Evolutionary conservation across 2,797 vertebrate species (phyloP), one percentile per base, ranked within the genome.

Genomic region (Etheostoma perlongum): DNA sequence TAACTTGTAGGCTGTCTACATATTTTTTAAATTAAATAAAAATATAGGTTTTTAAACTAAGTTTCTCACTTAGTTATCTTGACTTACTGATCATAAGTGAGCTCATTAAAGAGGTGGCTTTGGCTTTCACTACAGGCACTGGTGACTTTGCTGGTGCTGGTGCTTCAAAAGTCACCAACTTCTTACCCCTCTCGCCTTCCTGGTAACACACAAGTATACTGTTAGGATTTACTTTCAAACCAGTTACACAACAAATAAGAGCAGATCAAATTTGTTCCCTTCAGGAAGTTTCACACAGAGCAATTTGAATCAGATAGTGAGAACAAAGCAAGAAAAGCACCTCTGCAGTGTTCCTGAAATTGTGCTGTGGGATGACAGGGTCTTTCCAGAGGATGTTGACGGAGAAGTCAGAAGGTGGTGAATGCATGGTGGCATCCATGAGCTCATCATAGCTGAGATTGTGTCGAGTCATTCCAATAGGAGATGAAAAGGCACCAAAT

Each of bases 61-160:
- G 12, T 25, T 16, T 21, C 3, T 51, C 5, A 16, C 14, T 19
- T 53, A 7, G 1, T 71, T 77, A 72, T 33, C 1, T 46, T 54
- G 19, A 90, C 97, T 98, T 97, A 99, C 98, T 98, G 92, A 94
- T 96, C 90, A 97, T 96, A 44, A 99, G 94, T 51, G 98, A 96
- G 90, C 66, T 98, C 97, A 98, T 96, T 90, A 99, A 95, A 66
- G 93, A 89, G 1, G 93, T 94, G 54, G 95, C 95, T 92, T 95
- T 95, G 65, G 94, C 88, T 92, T 95, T 96, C 67, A 95, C 92
- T 58, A 93, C 91, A 9, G 92, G 91, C 59, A 77, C 80, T 4
- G 83, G 62, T 25, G 92, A 79, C 79, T 86, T 93, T 21, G 73
- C 62, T 51, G 86, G 58, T 0, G 51, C 21, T 36, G 70, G 4